phyloP scores from a whole-genome alignment of 2,888 invertebrate species.

The Scelioninae gen. 1 region DNA sequence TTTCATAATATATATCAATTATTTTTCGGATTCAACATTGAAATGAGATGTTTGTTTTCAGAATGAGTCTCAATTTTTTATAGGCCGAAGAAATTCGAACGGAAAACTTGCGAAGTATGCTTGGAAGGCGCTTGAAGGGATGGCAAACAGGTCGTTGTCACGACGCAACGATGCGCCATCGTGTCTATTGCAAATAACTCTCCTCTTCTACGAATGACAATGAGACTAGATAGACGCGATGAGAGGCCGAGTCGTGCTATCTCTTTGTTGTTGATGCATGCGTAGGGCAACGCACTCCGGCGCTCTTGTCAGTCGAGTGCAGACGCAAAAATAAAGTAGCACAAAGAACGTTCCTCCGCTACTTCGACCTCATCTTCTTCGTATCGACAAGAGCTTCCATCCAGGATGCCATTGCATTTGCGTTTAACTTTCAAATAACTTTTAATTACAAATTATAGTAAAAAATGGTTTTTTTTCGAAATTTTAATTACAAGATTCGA shows the following conservation, averaged over 20 bases:
- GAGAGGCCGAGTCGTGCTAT: conserved; percentile 66
- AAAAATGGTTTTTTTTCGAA: too few species aligned
- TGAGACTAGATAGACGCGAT: conserved; percentile 62
- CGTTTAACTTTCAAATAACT: neutral
- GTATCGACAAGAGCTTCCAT: conserved; percentile 13
- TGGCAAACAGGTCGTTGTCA: conserved; percentile 53
- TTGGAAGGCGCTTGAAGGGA: conserved; percentile 15
- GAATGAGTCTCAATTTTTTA: too few species aligned
- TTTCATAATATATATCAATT: too few species aligned
- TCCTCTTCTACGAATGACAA: conserved; percentile 66
- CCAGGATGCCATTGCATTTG: conserved; percentile 20
- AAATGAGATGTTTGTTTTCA: too few species aligned
- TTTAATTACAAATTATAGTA: neutral
- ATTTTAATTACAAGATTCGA: too few species aligned
- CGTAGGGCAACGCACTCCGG: conserved; percentile 75
- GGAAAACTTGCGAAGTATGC: conserved; percentile 16
- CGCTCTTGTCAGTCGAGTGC: conserved; percentile 74
- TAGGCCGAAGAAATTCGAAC: too few species aligned
- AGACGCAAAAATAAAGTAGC: conserved; percentile 77
- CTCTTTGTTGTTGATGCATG: conserved; percentile 75
- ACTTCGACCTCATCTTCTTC: conserved; percentile 44
- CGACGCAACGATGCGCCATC: conserved; percentile 46
- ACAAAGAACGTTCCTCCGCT: conserved; percentile 59
- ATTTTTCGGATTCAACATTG: too few species aligned
- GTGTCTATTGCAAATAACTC: conserved; percentile 59